These are phyloP conservation scores for Epizoanthus fatuus DNA, from an alignment of 92 coral and sea anemone genomes.

Conservation along the genomic window DNA sequence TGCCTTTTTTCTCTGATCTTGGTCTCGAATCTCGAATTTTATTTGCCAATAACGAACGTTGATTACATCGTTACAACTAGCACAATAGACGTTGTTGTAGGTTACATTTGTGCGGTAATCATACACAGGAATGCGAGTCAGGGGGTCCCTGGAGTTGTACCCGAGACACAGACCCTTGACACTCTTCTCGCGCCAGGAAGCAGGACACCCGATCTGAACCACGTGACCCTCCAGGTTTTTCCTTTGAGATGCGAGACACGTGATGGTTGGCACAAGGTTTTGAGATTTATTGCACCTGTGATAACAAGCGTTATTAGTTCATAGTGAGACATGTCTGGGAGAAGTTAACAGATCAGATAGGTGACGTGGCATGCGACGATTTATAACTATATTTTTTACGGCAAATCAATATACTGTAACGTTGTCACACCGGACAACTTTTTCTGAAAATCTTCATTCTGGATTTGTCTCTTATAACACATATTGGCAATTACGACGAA, in stretches of 20 bases:
- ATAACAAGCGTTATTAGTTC: not conserved
- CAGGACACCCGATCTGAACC: not conserved
- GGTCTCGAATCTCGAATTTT: not conserved
- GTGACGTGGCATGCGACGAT: no score
- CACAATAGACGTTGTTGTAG: not conserved
- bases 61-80: not conserved
- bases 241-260: not conserved
- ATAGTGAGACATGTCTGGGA: no score
- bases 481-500: no score
- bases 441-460: no score
- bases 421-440: no score
- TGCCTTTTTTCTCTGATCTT: not conserved
- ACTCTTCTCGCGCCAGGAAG: not conserved
- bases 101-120: not conserved
- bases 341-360: no score
- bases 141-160: not conserved
- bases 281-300: not conserved
- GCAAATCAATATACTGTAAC: no score
- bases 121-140: not conserved
- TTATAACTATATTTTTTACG: no score
- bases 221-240: not conserved
- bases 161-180: not conserved
- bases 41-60: not conserved
- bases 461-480: no score
- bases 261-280: not conserved